Conservation (phyloP, 2,888 invertebrate genomes). For the Protodeltote pygarga region DNA sequence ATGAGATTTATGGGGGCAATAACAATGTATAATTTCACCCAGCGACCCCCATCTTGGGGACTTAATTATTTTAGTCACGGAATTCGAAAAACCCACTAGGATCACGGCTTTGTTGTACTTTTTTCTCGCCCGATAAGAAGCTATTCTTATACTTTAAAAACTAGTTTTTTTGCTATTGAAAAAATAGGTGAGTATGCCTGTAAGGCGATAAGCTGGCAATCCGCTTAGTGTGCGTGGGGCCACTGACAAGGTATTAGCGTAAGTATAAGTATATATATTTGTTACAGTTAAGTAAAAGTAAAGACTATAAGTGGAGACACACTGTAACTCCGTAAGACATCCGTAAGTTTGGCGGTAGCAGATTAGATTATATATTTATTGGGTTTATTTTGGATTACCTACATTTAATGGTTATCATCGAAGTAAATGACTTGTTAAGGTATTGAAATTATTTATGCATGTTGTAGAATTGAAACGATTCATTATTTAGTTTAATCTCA, state of each 20-base stretch:
- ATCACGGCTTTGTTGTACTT: conserved; percentile 77
- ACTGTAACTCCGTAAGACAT: no score
- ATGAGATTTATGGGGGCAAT: conserved; percentile 83
- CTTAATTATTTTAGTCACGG: conserved; percentile 86
- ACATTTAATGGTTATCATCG: conserved; percentile 11
- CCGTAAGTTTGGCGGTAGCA: conserved; percentile 47
- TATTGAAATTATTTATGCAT: conserved; percentile 20
- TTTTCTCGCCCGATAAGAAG: conserved; percentile 65
- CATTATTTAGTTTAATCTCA: no score
- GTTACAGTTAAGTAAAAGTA: conserved; percentile 59
- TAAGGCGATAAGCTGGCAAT: conserved; percentile 83
- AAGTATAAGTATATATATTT: conserved; percentile 82
- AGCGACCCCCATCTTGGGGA: conserved; percentile 74
- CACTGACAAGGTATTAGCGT: conserved; percentile 72
- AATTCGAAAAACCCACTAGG: conserved; percentile 80
- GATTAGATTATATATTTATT: conserved; percentile 39
- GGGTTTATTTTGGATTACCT: conserved; percentile 25
- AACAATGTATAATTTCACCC: conserved; percentile 84
- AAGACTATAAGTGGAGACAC: no score
- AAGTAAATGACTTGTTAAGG: conserved; percentile 1
- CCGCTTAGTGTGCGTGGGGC: conserved; percentile 80
- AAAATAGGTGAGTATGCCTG: conserved; percentile 76
- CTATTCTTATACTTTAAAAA: conserved; percentile 70
- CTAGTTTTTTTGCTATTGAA: conserved; percentile 79
- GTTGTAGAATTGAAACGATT: no score